Conservation (phyloP, 53 echinoderm and acorn worm species). For the Glandiceps talaboti region DNA sequence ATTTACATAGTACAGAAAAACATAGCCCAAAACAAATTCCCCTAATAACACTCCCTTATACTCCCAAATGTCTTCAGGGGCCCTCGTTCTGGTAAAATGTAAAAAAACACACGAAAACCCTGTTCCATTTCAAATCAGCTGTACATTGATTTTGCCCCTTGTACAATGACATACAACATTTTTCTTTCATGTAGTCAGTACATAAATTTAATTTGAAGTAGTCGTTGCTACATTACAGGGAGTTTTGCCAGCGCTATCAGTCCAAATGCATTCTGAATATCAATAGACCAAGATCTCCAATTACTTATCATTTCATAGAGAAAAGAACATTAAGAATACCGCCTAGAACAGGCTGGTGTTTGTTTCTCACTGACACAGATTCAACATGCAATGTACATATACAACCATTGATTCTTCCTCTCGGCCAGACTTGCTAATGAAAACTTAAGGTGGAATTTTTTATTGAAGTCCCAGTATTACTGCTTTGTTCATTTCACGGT, state of each 20-base stretch:
- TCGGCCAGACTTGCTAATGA: background rate
- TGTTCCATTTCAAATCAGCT: too few relatives aligned
- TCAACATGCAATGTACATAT: background rate
- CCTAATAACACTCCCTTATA: too few relatives aligned
- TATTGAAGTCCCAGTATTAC: background rate
- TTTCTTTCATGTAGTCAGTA: too few relatives aligned
- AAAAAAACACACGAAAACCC: too few relatives aligned
- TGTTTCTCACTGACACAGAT: background rate
- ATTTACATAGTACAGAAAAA: too few relatives aligned
- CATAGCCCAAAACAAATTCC: too few relatives aligned
- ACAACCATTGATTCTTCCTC: background rate
- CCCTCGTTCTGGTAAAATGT: too few relatives aligned
- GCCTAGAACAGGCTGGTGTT: background rate
- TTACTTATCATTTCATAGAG: background rate
- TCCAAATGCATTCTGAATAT: background rate
- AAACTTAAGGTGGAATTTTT: background rate
- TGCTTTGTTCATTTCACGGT: background rate
- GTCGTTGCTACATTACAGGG: too few relatives aligned
- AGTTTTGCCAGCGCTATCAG: background rate
- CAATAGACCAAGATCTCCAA: background rate
- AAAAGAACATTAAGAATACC: background rate
- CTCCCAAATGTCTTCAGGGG: too few relatives aligned
- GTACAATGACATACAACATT: too few relatives aligned
- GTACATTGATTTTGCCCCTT: too few relatives aligned
- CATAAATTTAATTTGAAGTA: too few relatives aligned